Conservation (phyloP, 2,888 invertebrate species). For the Perizoma flavofasciatum region DNA sequence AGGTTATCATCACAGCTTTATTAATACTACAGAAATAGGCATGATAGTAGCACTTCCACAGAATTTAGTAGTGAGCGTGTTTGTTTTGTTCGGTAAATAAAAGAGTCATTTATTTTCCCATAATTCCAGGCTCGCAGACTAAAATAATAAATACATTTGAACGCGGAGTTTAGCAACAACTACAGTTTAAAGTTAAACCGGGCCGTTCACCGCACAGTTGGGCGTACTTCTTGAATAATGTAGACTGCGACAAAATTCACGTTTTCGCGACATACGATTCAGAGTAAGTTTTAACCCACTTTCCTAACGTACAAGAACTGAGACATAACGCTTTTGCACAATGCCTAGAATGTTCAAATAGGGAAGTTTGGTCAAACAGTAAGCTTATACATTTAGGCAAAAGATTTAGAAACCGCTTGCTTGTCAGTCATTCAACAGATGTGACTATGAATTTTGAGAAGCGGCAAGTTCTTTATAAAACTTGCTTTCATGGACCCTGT, state of each 20-base stretch:
- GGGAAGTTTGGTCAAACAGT: not conserved
- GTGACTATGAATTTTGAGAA: no score
- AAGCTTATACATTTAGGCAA: no score
- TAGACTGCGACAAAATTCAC: slow-evolving; percentile 24
- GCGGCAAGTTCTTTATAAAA: no score
- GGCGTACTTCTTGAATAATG: slow-evolving; percentile 25
- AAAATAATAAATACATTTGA: slow-evolving; percentile 23
- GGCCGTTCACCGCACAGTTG: slow-evolving; percentile 16
- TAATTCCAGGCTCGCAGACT: slow-evolving; percentile 12
- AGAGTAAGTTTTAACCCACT: slow-evolving; percentile 22
- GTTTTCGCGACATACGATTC: slow-evolving; percentile 20
- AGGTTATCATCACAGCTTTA: no score
- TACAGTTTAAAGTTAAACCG: slow-evolving; percentile 25
- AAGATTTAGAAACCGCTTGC: no score
- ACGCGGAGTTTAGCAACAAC: slow-evolving; percentile 17
- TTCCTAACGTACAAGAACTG: slow-evolving; percentile 8
- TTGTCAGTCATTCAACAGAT: no score
- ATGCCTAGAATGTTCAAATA: slow-evolving; percentile 8
- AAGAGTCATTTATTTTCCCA: slow-evolving; percentile 5
- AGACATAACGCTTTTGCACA: not conserved
- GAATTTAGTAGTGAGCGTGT: no score
- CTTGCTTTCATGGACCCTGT: no score
- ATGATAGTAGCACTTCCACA: no score
- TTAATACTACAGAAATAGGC: no score
- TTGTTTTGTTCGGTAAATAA: not conserved